phyloP scores from a whole-genome alignment of 2,113 vertebrate species.

The Sturnus vulgaris region DNA sequence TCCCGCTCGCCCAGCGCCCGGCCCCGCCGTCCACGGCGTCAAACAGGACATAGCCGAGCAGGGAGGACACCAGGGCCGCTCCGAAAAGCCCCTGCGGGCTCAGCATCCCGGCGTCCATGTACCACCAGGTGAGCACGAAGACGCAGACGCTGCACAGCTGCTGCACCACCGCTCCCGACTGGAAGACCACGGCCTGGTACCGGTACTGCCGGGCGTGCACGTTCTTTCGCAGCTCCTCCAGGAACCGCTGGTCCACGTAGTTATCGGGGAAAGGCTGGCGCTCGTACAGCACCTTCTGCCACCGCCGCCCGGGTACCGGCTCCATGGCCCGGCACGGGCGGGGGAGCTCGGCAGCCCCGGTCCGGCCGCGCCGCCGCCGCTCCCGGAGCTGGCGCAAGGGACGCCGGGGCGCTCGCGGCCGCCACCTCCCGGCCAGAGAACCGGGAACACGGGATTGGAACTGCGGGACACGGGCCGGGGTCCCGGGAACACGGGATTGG shows the following conservation, averaged over 20 bases:
- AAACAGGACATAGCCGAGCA: constrained; percentile 86
- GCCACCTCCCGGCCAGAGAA: neutral
- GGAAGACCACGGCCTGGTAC: constrained; percentile 87
- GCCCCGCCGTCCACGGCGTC: constrained; percentile 71
- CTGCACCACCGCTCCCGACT: constrained; percentile 88
- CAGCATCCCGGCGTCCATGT: constrained; percentile 88
- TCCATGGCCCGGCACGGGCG: neutral
- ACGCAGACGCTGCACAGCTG: constrained; percentile 92
- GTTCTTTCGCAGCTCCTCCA: constrained; percentile 90
- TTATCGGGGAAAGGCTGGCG: constrained; percentile 92
- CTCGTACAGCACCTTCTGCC: constrained; percentile 92
- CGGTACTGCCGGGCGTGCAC: constrained; percentile 85
- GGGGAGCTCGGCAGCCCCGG: rapidly evolving
- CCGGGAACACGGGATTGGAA: too few species aligned
- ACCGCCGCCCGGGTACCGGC: constrained; percentile 44
- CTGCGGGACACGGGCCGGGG: neutral
- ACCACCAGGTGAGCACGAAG: constrained; percentile 91
- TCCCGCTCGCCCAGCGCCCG: constrained; percentile 64
- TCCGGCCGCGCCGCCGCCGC: neutral
- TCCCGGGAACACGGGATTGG: too few species aligned
- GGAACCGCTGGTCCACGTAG: constrained; percentile 90
- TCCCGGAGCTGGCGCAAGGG: neutral
- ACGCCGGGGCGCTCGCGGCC: neutral
- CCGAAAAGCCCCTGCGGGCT: constrained; percentile 81
- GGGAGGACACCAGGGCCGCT: constrained; percentile 73